Evolutionary conservation across 2,797 vertebrate species (phyloP), one percentile per base, ranked within the genome.

Genomic region (Coendou prehensilis): DNA sequence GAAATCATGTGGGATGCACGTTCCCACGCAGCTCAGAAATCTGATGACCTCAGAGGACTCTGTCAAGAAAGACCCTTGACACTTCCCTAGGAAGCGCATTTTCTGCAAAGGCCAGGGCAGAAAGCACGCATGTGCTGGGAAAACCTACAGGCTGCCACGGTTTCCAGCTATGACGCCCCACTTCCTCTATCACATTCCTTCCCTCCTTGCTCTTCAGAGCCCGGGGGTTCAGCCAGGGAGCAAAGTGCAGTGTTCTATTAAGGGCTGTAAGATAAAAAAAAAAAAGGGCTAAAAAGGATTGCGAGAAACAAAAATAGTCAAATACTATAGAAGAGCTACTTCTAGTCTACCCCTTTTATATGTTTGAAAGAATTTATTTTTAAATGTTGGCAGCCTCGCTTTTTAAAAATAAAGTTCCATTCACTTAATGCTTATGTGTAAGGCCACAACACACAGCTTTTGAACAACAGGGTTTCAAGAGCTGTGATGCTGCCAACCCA

Each of bases 11-110:
- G 86, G 98, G 97, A 97, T 97, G 96, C 93, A 92, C 91, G 96
- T 98, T 98, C 98, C 97, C 98, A 98, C 96, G 98, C 97, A 97
- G 93, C 97, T 96, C 97, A 97, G 98, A 97, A 98, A 98, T 80
- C 15, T 78, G 97, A 98, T 98, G 98, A 98, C 93, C 98, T 98
- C 98, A 98, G 97, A 98, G 95, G 97, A 98, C 96, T 97, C 54
- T 96, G 92, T 97, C 96, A 98, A 98, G 97, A 96, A 92, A 98
- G 97, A 94, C 81, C 97, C 98, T 91, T 94, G 97, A 98, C 98
- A 97, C 98, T 98, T 98, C 95, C 92, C 98, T n/a, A 87, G 96
- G 97, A 98, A 98, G 86, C 97, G 88, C 67, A 96, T 95, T 97
- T 96, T 97, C 97, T 97, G 59, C 5, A 80, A 95, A 67, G 76